These are phyloP conservation scores for Masnerella sp. DNA, from an alignment of 2,888 invertebrate species.

Conservation along the genomic window DNA sequence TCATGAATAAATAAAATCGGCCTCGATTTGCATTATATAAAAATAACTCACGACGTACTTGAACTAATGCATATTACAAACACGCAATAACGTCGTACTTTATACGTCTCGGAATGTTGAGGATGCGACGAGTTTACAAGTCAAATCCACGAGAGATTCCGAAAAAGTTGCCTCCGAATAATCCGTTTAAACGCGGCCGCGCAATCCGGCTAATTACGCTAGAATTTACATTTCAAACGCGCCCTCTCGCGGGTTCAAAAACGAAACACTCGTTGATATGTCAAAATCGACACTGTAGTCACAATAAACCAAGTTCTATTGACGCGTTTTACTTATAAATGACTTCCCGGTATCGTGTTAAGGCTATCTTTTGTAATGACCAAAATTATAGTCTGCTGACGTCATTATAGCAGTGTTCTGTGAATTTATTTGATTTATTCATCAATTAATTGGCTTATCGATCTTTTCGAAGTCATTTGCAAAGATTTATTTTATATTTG, in stretches of 20 bases:
- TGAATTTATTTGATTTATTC: no score
- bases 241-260: slow-evolving; percentile 10
- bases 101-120: slow-evolving; percentile 44
- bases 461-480: no score
- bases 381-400: no score
- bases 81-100: slow-evolving; percentile 47
- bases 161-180: slow-evolving; percentile 43
- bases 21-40: slow-evolving; percentile 55
- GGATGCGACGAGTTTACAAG: slow-evolving; percentile 44
- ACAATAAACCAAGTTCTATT: no score
- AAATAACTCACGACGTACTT: slow-evolving; percentile 49
- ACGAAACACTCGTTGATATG: not conserved
- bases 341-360: no score
- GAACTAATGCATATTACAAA: slow-evolving; percentile 53
- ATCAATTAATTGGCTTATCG: no score
- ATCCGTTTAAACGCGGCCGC: slow-evolving; percentile 38
- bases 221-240: slow-evolving; percentile 47
- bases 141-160: slow-evolving; percentile 48
- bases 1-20: slow-evolving; percentile 48
- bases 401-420: no score
- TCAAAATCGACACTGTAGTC: no score
- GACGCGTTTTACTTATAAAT: no score
- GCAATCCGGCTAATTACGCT: slow-evolving; percentile 43
- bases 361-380: no score
- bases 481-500: no score